phyloP scores from a whole-genome alignment of 2,888 invertebrate genomes.

The Marasmarcha lunaedactyla region DNA sequence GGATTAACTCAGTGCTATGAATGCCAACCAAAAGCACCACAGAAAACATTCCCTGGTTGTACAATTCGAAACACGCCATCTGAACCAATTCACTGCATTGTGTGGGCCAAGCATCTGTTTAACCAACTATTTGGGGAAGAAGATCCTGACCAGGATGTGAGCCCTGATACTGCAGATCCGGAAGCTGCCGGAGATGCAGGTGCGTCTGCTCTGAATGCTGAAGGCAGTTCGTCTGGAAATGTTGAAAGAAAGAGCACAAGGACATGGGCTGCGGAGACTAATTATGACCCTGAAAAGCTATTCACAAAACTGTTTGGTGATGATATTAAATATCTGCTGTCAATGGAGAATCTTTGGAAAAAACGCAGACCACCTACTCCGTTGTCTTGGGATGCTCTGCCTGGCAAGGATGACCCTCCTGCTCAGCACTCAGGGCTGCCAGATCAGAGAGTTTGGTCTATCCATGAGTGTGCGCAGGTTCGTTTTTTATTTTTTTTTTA shows the following conservation, averaged over 20 bases:
- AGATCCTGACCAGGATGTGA: conserved; percentile 96
- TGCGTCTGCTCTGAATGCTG: conserved; percentile 60
- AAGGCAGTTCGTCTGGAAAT: conserved; percentile 60
- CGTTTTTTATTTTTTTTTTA: conserved; percentile 7
- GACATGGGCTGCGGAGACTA: conserved; percentile 86
- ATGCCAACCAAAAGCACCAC: conserved; percentile 90
- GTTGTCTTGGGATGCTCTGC: conserved; percentile 76
- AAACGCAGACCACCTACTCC: conserved; percentile 88
- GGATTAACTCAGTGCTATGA: conserved; percentile 96
- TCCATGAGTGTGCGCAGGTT: conserved; percentile 77
- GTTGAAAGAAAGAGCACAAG: conserved; percentile 80
- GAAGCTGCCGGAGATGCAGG: conserved; percentile 85
- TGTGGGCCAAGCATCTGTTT: conserved; percentile 99
- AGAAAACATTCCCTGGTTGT: conserved; percentile 96
- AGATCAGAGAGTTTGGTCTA: conserved; percentile 84
- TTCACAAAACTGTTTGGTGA: conserved; percentile 94
- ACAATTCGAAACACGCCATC: conserved; percentile 99
- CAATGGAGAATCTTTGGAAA: conserved; percentile 97
- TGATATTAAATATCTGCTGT: conserved; percentile 93
- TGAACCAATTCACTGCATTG: conserved; percentile 98
- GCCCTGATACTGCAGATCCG: conserved; percentile 96
- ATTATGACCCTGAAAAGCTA: conserved; percentile 86
- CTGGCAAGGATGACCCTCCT: conserved; percentile 61
- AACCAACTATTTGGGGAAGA: conserved; percentile 98
- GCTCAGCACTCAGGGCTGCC: conserved; percentile 64